Evolutionary conservation across 2,113 vertebrate genomes (phyloP).

Genomic region (Stigmatopora argus): DNA sequence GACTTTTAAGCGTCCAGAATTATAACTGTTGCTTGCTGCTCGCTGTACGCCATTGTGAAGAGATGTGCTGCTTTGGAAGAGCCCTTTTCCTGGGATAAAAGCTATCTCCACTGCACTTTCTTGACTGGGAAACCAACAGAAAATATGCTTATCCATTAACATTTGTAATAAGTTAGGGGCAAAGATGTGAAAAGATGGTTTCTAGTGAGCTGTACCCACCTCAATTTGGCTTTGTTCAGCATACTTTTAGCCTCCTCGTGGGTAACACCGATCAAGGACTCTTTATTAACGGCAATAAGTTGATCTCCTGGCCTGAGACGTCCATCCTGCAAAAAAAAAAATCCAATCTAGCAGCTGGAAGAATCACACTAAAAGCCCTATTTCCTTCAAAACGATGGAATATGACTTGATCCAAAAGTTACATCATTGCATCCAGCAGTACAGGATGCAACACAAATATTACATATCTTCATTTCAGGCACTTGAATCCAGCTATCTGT

Average conservation of each 20-base stretch:
- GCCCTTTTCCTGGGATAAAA: conserved; percentile 80
- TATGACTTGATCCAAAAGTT: no score
- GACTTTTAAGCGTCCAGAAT: conserved; percentile 76
- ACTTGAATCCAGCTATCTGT: no score
- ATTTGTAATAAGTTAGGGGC: neutral
- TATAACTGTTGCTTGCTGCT: conserved; percentile 67
- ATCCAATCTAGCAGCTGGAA: neutral
- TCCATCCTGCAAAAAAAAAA: conserved; percentile 72
- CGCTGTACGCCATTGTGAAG: conserved; percentile 69
- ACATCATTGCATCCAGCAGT: no score
- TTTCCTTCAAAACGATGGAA: neutral
- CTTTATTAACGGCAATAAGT: conserved; percentile 84
- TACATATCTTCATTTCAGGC: no score
- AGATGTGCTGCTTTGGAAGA: conserved; percentile 64
- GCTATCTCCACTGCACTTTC: conserved; percentile 79
- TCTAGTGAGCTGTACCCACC: conserved; percentile 56
- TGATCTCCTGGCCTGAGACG: conserved; percentile 83
- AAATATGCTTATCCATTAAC: neutral
- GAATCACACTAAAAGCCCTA: neutral
- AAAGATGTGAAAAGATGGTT: neutral
- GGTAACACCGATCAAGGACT: conserved; percentile 83
- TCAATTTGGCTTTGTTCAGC: conserved; percentile 77
- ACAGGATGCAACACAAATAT: no score
- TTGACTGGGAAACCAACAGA: conserved; percentile 58
- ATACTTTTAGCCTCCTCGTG: conserved; percentile 82